phyloP scores from a whole-genome alignment of 2,113 vertebrate species.

The Crotalus horridus region DNA sequence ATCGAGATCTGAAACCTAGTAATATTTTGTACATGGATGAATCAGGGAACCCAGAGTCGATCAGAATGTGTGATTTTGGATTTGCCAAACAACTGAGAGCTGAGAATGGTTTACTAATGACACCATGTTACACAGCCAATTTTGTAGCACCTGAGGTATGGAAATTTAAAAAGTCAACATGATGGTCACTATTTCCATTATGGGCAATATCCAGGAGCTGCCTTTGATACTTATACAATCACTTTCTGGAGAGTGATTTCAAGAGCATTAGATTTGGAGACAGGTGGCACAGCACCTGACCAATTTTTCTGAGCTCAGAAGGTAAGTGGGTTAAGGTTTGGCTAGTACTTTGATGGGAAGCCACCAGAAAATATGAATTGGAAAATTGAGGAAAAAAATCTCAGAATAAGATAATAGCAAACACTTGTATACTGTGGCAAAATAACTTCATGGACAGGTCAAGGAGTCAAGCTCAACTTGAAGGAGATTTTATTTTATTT shows the following conservation, averaged over 20 bases:
- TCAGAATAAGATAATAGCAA: neutral
- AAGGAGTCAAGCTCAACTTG: neutral
- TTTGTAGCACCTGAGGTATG: slow-evolving; percentile 94
- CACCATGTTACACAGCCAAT: slow-evolving; percentile 93
- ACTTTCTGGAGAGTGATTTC: neutral
- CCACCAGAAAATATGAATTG: neutral
- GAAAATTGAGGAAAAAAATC: neutral
- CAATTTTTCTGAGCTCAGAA: neutral
- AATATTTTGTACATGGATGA: slow-evolving; percentile 94
- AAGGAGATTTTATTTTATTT: neutral
- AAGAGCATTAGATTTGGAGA: neutral
- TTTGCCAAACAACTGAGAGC: slow-evolving; percentile 93
- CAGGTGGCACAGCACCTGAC: neutral
- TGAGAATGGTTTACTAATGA: slow-evolving; percentile 93
- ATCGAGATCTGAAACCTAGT: slow-evolving; percentile 93
- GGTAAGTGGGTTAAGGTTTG: neutral
- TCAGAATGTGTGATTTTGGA: slow-evolving; percentile 91
- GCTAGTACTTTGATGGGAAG: neutral
- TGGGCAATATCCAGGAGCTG: neutral
- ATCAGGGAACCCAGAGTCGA: slow-evolving; percentile 85
- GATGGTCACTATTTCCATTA: neutral
- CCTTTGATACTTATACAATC: too few species aligned
- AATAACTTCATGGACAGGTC: neutral
- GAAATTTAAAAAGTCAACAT: neutral
- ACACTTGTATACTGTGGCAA: neutral